Evolutionary conservation across 1,140 invertebrate genomes (phyloP), one percentile per base, ranked within the genome.

Genomic region (Drosophila sp.): DNA sequence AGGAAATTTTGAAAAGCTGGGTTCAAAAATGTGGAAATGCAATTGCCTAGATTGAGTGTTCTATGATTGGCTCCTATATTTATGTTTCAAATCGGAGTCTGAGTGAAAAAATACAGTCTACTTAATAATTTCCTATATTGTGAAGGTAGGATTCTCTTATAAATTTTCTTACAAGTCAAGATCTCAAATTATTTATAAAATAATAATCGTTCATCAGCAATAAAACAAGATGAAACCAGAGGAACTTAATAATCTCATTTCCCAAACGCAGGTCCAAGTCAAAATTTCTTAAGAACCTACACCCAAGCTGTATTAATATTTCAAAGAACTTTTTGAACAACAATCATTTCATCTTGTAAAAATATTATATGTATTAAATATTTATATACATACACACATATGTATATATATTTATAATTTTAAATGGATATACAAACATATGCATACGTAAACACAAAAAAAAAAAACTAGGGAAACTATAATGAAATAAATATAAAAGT

Each of bases 301-400:
- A 30, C 30, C 40, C 40, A 3, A 3, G 38, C 40, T 11, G 0
- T 30, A 17, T 17, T 17, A 17, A 38, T 2, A 38, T 38, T 10
- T 2, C 10, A 0, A 41, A n/a, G 2, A 17, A 17, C 1, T 17
- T 4, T 0, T 41, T 17, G 11, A 4, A n/a, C n/a, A 41, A 41
- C 35, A 58, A 58, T 11, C 60, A 30, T 25, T 54, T 70, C 41
- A 58, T 75, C 61, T 72, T 84, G 70, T 55, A 84, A 83, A 83
- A 84, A 83, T 83, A 83, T 75, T 33, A 63, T 56, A 73, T 73
- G 72, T 67, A 64, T 83, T 79, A 79, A 60, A 33, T 69, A 41
- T 44, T 60, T 62, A 66, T 56, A 57, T 57, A 27, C 8, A 30
- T 66, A 66, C 33, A 66, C 65, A 50, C 47, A 60, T 60, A 44